Evolutionary conservation across 2,113 vertebrate genomes (phyloP).

Genomic region (Gymnogyps californianus): DNA sequence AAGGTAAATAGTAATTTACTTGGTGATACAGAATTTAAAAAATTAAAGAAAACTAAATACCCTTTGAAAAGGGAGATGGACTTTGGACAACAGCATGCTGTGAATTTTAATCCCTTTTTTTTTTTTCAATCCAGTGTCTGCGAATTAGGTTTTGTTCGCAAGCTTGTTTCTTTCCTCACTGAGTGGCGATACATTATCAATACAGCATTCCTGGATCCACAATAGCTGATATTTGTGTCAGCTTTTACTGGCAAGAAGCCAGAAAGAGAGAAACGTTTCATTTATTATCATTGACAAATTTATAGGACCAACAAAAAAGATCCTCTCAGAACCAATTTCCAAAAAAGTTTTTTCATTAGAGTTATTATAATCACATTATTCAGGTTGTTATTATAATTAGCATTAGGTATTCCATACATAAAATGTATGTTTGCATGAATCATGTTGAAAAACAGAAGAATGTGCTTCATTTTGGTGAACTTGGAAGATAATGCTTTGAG

Average conservation of each 20-base stretch:
- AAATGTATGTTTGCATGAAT: not conserved
- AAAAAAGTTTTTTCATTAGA: not conserved
- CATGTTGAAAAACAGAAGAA: not conserved
- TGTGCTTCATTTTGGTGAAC: not conserved
- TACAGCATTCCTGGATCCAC: not conserved
- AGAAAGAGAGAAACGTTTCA: not conserved
- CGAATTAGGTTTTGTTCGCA: not conserved
- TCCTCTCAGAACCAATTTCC: not conserved
- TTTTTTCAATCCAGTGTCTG: not conserved
- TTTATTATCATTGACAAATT: not conserved
- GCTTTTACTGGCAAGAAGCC: not conserved
- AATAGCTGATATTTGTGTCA: not conserved
- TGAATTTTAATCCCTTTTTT: not conserved
- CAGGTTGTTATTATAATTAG: not conserved
- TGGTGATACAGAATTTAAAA: not conserved
- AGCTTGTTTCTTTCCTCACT: not conserved
- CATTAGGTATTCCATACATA: not conserved
- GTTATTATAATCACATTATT: not conserved
- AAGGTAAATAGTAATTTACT: not conserved
- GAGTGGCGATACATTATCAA: not conserved
- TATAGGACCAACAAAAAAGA: not conserved
- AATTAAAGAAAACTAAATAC: not conserved
- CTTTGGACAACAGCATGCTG: not conserved
- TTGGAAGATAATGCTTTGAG: not conserved
- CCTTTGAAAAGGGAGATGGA: not conserved